Evolutionary conservation across 1,140 invertebrate species (phyloP).

Genomic region (Drosophila mauritiana): DNA sequence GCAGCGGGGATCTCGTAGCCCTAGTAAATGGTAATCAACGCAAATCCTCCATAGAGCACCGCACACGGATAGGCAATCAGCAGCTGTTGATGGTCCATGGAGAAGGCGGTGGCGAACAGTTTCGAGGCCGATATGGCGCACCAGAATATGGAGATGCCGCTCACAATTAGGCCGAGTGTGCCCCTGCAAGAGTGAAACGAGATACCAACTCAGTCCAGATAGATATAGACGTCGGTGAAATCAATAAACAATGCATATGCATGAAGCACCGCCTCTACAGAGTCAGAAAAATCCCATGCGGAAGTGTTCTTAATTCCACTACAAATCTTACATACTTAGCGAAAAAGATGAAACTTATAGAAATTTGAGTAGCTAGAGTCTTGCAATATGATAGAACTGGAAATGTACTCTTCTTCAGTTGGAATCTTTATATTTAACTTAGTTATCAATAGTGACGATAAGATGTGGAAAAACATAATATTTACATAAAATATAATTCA

Average conservation of each 20-base stretch:
- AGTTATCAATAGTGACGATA: too few species aligned
- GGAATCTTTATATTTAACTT: too few species aligned
- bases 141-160: slow-evolving; percentile 90
- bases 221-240: slow-evolving; percentile 55
- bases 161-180: slow-evolving; percentile 87
- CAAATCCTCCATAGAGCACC: slow-evolving; percentile 94
- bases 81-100: slow-evolving; percentile 92
- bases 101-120: slow-evolving; percentile 91
- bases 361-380: too few species aligned
- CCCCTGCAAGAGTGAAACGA: slow-evolving; percentile 80
- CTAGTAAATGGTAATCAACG: slow-evolving; percentile 90
- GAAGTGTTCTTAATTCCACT: background rate
- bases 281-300: background rate
- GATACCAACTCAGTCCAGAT: slow-evolving; percentile 47
- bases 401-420: too few species aligned
- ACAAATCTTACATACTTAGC: too few species aligned
- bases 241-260: slow-evolving; percentile 82
- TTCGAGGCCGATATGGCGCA: slow-evolving; percentile 93
- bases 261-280: slow-evolving; percentile 40
- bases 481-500: too few species aligned
- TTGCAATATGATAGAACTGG: too few species aligned
- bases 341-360: too few species aligned
- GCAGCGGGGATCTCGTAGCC: slow-evolving; percentile 39
- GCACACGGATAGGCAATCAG: slow-evolving; percentile 94
- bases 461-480: too few species aligned